Conservation (phyloP, 1,140 invertebrate species). For the Drosophila rhopaloa region DNA sequence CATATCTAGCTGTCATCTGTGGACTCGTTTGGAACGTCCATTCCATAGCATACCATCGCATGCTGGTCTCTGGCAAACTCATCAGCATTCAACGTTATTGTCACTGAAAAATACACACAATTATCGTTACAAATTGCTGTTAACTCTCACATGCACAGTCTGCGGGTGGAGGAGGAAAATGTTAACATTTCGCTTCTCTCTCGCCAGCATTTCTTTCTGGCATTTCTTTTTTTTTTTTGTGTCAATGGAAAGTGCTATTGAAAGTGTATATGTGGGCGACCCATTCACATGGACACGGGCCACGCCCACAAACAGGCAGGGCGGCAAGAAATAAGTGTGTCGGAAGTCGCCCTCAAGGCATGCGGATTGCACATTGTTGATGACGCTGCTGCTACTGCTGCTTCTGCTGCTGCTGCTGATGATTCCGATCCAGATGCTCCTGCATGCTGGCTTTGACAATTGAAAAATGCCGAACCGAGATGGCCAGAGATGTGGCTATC, state of each 20-base stretch:
- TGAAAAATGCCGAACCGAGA: constrained; percentile 51
- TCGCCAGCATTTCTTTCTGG: constrained; percentile 19
- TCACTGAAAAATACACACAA: constrained; percentile 79
- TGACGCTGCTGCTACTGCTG: constrained; percentile 33
- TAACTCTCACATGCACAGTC: constrained; percentile 60
- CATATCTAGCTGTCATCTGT: constrained; percentile 47
- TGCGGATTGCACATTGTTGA: constrained; percentile 69
- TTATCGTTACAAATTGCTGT: constrained; percentile 79
- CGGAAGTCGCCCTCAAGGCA: constrained; percentile 69
- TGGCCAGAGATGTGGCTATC: constrained; percentile 19
- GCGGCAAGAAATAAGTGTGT: constrained; percentile 65
- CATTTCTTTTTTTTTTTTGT: constrained; percentile 26
- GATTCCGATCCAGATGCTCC: constrained; percentile 16
- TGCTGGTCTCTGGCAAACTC: constrained; percentile 63
- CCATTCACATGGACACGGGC: constrained; percentile 45
- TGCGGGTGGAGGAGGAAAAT: constrained; percentile 23
- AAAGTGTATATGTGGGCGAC: constrained; percentile 54
- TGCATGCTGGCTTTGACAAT: constrained; percentile 58
- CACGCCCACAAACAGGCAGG: constrained; percentile 8
- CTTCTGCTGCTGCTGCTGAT: constrained; percentile 17
- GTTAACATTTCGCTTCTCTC: constrained; percentile 54
- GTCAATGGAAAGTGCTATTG: constrained; percentile 74
- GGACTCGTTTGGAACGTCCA: constrained; percentile 43
- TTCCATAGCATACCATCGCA: constrained; percentile 21
- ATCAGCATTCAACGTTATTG: constrained; percentile 78